Conservation (phyloP, 2,888 invertebrate species). For the Drosophila macrospina region DNA sequence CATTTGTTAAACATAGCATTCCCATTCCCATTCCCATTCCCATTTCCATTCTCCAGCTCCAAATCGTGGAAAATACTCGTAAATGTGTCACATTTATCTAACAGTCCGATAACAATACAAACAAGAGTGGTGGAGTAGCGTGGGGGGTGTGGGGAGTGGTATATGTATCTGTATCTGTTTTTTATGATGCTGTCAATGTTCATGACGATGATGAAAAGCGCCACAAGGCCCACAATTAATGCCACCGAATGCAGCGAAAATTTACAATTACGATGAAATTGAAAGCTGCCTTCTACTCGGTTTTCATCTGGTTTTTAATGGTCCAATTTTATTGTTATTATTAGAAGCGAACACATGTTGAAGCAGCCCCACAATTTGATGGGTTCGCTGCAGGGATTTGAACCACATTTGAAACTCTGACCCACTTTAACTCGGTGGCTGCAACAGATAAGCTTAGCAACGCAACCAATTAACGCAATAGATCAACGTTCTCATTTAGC, state of each 20-base stretch:
- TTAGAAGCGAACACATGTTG: constrained; percentile 5
- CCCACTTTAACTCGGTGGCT: constrained; percentile 51
- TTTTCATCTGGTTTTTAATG: constrained; percentile 35
- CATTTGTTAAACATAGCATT: constrained; percentile 40
- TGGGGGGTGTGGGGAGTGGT: neutral
- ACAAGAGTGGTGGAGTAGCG: neutral
- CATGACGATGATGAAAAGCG: constrained; percentile 32
- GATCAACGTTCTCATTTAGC: constrained; percentile 8
- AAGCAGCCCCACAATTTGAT: constrained; percentile 26
- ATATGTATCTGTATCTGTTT: too few species aligned
- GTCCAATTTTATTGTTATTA: constrained; percentile 24
- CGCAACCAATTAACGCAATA: constrained; percentile 43
- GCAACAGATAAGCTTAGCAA: constrained; percentile 50
- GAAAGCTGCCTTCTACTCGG: constrained; percentile 18
- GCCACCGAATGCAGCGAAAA: constrained; percentile 46
- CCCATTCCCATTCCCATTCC: constrained; percentile 9
- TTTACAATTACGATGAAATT: constrained; percentile 32
- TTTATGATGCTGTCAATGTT: constrained; percentile 48
- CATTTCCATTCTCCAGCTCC: constrained; percentile 10
- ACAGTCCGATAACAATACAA: constrained; percentile 49
- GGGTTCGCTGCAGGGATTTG: constrained; percentile 50
- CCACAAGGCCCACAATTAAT: constrained; percentile 55
- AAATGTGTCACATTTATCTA: constrained; percentile 61
- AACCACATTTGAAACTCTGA: constrained; percentile 55
- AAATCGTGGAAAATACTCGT: constrained; percentile 37